A percentile compares a stretch with the other conserved stretches of the same genome.
These are phyloP conservation scores for Balaeniceps rex DNA, from an alignment of 2,113 vertebrate species.

Conservation along the genomic window DNA sequence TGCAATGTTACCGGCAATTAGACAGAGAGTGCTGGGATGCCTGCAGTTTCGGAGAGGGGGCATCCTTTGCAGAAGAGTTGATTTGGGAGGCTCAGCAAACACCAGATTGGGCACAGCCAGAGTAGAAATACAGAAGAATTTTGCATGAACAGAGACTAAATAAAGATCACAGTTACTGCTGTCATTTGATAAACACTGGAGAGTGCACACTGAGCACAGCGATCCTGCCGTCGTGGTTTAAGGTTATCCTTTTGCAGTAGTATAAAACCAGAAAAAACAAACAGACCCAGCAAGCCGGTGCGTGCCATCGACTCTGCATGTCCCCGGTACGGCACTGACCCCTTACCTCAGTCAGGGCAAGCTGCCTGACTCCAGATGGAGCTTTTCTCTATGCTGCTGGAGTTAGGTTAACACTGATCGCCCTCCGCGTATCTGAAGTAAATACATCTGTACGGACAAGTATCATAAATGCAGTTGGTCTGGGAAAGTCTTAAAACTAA, in stretches of 20 bases:
- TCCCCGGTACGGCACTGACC: background rate
- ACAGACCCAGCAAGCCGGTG: background rate
- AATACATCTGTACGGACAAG: background rate
- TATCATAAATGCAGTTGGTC: constrained; percentile 3
- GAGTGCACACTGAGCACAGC: background rate
- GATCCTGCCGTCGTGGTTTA: background rate
- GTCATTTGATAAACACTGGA: background rate
- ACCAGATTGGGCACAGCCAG: background rate
- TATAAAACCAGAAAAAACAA: constrained; percentile 16
- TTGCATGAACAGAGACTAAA: background rate
- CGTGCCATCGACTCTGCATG: background rate
- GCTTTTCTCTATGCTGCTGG: background rate
- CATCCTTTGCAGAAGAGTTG: background rate
- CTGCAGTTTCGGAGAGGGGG: background rate
- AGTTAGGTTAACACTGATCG: background rate
- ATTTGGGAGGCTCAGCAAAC: background rate
- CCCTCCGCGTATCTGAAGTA: fast-evolving
- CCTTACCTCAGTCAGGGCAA: background rate
- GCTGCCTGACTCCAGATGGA: background rate
- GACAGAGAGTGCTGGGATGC: background rate
- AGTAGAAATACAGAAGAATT: background rate
- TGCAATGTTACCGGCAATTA: background rate
- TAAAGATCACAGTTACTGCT: background rate
- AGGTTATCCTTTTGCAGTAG: background rate
- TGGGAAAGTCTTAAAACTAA: constrained; percentile 23